These are phyloP conservation scores for Calliphora vicina DNA, from an alignment of 1,140 invertebrate species.

Conservation along the genomic window DNA sequence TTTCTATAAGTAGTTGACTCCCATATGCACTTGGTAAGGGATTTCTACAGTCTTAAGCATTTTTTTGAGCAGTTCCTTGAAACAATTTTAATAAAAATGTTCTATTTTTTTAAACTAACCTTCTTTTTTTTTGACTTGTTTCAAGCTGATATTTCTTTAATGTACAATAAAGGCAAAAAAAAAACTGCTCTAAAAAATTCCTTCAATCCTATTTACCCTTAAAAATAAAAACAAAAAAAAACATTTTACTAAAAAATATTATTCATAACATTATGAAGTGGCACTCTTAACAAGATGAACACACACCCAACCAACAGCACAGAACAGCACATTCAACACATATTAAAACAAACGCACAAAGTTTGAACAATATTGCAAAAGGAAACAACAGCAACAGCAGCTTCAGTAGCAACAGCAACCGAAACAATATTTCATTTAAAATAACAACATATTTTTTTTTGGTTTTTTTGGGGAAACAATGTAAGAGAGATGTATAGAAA, in stretches of 20 bases:
- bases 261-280: slow-evolving; percentile 12
- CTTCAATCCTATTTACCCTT: neutral
- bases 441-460: neutral
- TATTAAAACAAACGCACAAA: neutral
- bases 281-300: neutral
- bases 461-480: neutral
- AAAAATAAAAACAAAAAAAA: neutral
- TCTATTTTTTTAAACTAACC: neutral
- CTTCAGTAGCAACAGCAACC: neutral
- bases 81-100: neutral
- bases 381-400: neutral
- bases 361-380: neutral
- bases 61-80: neutral
- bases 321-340: neutral
- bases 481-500: neutral
- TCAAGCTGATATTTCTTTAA: neutral
- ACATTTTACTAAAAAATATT: neutral
- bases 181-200: neutral
- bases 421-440: neutral
- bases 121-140: neutral
- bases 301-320: neutral
- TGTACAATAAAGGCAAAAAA: neutral
- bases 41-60: too few relatives aligned
- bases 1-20: too few relatives aligned
- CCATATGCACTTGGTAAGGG: too few relatives aligned